A percentile compares a stretch with the other conserved stretches of the same genome.
These are phyloP conservation scores for Centroberyx gerrardi DNA, from an alignment of 2,797 vertebrate species.

Conservation along the genomic window DNA sequence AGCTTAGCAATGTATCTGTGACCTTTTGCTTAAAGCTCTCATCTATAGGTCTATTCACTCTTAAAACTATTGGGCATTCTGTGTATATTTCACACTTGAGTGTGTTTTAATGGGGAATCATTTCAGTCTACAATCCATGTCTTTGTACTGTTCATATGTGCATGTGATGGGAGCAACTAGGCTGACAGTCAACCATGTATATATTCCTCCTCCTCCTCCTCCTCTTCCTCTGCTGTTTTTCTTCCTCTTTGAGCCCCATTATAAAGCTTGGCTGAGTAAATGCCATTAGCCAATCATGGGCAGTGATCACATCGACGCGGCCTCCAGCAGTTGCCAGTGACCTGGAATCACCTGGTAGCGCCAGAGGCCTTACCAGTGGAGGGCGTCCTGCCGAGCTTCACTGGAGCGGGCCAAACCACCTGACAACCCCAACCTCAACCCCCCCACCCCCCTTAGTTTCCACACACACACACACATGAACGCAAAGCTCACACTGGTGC, in stretches of 20 bases:
- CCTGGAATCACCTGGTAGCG: constrained; percentile 65
- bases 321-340: constrained; percentile 60
- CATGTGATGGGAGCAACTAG: constrained; percentile 47
- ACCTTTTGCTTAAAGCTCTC: not conserved
- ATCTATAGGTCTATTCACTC: not conserved
- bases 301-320: constrained; percentile 12
- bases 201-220: constrained; percentile 42
- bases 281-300: constrained; percentile 32
- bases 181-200: constrained; percentile 48
- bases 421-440: not conserved
- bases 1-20: not conserved
- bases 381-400: constrained; percentile 27
- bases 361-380: constrained; percentile 6
- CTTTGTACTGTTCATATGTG: constrained; percentile 35
- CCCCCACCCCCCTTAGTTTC: not conserved
- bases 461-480: not conserved
- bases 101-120: constrained; percentile 30
- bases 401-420: constrained; percentile 25
- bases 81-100: constrained; percentile 44
- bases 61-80: not conserved
- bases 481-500: constrained; percentile 1
- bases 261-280: constrained; percentile 33
- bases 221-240: constrained; percentile 36
- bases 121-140: constrained; percentile 28
- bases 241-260: constrained; percentile 22